phyloP scores from a whole-genome alignment of 2,888 invertebrate genomes.

The Dicyrtomina minuta region DNA sequence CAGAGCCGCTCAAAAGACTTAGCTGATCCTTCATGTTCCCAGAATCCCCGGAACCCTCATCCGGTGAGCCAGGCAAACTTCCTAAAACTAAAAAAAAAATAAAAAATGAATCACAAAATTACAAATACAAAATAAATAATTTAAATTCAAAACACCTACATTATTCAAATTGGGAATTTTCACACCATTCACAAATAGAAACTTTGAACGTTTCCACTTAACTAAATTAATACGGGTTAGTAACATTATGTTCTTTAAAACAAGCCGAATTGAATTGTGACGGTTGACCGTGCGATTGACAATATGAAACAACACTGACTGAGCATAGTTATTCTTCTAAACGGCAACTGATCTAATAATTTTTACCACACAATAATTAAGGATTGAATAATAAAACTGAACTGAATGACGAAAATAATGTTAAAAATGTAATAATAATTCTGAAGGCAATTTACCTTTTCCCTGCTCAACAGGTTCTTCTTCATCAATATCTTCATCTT shows the following conservation, averaged over 20 bases:
- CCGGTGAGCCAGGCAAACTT: constrained; percentile 24
- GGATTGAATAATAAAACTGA: neutral
- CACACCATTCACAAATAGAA: no score
- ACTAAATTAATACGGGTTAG: no score
- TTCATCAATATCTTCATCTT: constrained; percentile 77
- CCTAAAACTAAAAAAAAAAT: neutral
- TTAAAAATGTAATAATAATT: no score
- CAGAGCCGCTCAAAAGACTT: neutral
- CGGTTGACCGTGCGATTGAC: no score
- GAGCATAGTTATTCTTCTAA: no score
- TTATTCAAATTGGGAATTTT: no score
- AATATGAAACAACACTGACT: no score
- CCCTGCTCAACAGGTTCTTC: constrained; percentile 55
- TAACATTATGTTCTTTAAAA: no score
- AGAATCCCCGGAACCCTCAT: neutral
- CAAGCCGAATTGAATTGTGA: no score
- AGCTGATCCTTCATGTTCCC: neutral
- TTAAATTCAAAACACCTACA: neutral
- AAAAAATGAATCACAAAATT: neutral
- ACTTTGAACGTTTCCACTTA: no score
- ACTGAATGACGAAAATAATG: neutral
- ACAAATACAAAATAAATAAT: neutral
- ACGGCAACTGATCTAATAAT: no score
- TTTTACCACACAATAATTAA: neutral
- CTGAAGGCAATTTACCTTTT: neutral